A percentile compares a stretch with the other conserved stretches of the same genome.
Conservation (phyloP, 1,140 invertebrate species). For the Periplaneta americana region DNA sequence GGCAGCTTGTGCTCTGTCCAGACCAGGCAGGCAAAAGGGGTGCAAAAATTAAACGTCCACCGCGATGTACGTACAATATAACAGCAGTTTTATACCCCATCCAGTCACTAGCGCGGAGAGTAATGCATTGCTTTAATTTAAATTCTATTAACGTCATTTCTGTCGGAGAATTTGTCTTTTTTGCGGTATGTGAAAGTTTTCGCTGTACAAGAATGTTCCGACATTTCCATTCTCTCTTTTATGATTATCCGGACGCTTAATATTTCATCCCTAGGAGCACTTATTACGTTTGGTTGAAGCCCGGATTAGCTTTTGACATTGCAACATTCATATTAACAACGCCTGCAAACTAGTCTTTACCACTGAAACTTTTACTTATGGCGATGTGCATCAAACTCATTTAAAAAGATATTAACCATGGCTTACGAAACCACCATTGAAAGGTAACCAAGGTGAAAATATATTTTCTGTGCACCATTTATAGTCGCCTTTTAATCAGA, state of each 20-base stretch:
- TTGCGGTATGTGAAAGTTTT: not conserved
- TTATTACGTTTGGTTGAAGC: not conserved
- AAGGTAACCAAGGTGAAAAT: no score
- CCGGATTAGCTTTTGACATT: not conserved
- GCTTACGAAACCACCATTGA: no score
- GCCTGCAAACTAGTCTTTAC: no score
- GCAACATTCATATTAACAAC: not conserved
- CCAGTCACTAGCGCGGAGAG: not conserved
- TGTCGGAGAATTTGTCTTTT: not conserved
- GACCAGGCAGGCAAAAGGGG: not conserved
- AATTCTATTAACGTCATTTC: not conserved
- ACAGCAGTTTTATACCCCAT: not conserved
- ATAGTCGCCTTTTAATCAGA: no score
- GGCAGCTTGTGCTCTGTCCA: not conserved
- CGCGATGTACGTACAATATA: not conserved
- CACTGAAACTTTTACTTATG: no score
- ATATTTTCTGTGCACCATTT: no score
- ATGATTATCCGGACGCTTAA: not conserved
- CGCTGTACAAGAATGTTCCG: not conserved
- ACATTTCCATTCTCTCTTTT: not conserved
- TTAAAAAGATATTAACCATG: no score
- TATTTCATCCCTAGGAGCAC: not conserved
- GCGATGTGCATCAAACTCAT: no score
- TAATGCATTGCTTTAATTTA: not conserved
- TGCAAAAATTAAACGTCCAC: not conserved